Base-by-base conservation (phyloP, 2,888 invertebrate genomes). In the Oscheius sp. region DNA sequence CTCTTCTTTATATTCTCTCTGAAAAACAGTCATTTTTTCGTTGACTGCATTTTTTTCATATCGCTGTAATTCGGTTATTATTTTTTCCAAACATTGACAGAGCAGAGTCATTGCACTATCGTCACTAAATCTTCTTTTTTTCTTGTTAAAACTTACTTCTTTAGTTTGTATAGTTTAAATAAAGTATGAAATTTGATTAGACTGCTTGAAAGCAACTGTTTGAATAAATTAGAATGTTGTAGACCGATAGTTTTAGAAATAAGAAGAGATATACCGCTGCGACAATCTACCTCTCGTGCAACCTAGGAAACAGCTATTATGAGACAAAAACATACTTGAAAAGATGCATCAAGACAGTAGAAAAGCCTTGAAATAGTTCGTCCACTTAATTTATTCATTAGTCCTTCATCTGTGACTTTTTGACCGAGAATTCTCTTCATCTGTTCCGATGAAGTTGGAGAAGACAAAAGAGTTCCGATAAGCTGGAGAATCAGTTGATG, bases 401-500 rank as follows among this genome's bases (percentile, higher is more conserved):
- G 32, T 17, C 12, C n/a, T 30, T 59, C 26, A 6, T 59, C 59
- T 4, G 36, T 38, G 9, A 44, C 44, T 14, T 30, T 30, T 14
- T 59, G 59, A 5, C 59, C 51, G 5, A 65, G 44, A 20, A 65
- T 45, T 14, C 26, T 36, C 6, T 20, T 57, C 67, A 67, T 59
- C 45, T 20, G 12, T 12, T n/a, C 24, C 2, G 57, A 32, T n/a
- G 59, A 36, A 14, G 24, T 49, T 6, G 20, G 32, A 6, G 59
- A 28, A 14, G 65, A 45, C 24, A 67, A 49, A 26, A 67, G 47
- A 24, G 28, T 36, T 6, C 45, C 67, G 12, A 67, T 24, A 28
- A 67, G 59, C 36, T 67, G 67, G 38, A 67, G 67, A 22, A 67
- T 14, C 9, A 67, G 49, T 36, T 67, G 59, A 33, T 67, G 67